These are phyloP conservation scores for Leucoptera coffeella DNA, from an alignment of 2,888 invertebrate species.

Conservation along the genomic window DNA sequence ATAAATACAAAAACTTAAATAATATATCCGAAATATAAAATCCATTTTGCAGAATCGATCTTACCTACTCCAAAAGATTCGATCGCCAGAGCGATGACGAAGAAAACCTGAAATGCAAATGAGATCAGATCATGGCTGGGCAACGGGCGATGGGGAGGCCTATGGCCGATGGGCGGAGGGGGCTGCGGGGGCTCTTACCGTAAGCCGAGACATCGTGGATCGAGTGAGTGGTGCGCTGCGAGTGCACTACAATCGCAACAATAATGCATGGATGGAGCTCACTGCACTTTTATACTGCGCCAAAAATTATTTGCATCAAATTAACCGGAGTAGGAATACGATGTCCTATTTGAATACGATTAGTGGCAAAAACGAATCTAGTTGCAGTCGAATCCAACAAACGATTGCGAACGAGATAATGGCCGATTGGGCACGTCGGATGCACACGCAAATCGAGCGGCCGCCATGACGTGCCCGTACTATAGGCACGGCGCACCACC, in stretches of 20 bases:
- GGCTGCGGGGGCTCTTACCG: slow-evolving; percentile 19
- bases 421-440: too few species aligned
- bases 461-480: too few species aligned
- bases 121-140: too few species aligned
- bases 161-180: background rate
- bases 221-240: slow-evolving; percentile 15
- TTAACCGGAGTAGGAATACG: slow-evolving; percentile 38
- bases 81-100: slow-evolving; percentile 37
- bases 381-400: too few species aligned
- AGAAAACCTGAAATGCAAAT: slow-evolving; percentile 40
- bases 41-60: too few species aligned
- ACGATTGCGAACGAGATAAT: too few species aligned
- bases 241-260: slow-evolving; percentile 21
- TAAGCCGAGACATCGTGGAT: slow-evolving; percentile 32
- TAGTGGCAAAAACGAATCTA: too few species aligned
- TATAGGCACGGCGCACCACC: too few species aligned
- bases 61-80: slow-evolving; percentile 22
- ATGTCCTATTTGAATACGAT: slow-evolving; percentile 36
- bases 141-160: too few species aligned
- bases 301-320: slow-evolving; percentile 38
- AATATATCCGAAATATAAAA: too few species aligned
- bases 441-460: too few species aligned
- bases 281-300: slow-evolving; percentile 40
- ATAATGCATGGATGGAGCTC: slow-evolving; percentile 16
- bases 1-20: too few species aligned